These are phyloP conservation scores for Drosophila carrolli DNA, from an alignment of 1,140 invertebrate genomes.

Conservation along the genomic window DNA sequence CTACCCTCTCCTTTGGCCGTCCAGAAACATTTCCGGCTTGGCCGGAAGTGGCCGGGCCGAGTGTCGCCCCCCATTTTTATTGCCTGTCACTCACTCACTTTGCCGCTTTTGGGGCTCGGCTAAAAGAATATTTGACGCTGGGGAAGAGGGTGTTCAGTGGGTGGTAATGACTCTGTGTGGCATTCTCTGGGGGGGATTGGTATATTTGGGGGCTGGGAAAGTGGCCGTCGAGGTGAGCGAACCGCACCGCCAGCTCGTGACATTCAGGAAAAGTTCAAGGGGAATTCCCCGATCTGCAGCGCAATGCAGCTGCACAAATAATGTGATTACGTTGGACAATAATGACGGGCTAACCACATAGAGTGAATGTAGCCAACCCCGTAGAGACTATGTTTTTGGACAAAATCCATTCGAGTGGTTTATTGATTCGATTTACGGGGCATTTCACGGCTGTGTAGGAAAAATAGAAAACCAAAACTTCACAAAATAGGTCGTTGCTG, in stretches of 20 bases:
- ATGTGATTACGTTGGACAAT: constrained; percentile 31
- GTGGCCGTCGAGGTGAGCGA: constrained; percentile 47
- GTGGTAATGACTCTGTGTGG: constrained; percentile 5
- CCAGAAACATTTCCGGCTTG: constrained; percentile 41
- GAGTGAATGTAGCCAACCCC: constrained; percentile 12
- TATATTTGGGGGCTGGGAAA: not conserved
- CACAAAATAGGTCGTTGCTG: too few relatives aligned
- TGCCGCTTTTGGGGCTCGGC: constrained; percentile 11
- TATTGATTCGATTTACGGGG: constrained; percentile 28
- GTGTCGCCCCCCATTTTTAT: constrained; percentile 51
- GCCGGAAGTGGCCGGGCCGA: constrained; percentile 39
- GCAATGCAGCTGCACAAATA: constrained; percentile 30
- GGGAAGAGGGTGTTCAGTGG: constrained; percentile 1
- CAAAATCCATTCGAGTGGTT: constrained; percentile 5
- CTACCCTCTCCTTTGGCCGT: not conserved
- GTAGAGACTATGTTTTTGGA: not conserved
- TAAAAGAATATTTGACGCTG: constrained; percentile 36
- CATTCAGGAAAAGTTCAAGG: constrained; percentile 74
- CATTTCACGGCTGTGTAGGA: not conserved
- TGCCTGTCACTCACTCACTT: constrained; percentile 42
- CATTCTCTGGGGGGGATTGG: not conserved
- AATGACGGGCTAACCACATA: constrained; percentile 27
- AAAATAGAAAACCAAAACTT: too few relatives aligned
- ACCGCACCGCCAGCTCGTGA: constrained; percentile 46
- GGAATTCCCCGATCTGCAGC: constrained; percentile 35